Percentiles rank a stretch among this genome's conserved stretches.
phyloP scores from a whole-genome alignment of 2,113 vertebrate genomes.

The Dinomys branickii region DNA sequence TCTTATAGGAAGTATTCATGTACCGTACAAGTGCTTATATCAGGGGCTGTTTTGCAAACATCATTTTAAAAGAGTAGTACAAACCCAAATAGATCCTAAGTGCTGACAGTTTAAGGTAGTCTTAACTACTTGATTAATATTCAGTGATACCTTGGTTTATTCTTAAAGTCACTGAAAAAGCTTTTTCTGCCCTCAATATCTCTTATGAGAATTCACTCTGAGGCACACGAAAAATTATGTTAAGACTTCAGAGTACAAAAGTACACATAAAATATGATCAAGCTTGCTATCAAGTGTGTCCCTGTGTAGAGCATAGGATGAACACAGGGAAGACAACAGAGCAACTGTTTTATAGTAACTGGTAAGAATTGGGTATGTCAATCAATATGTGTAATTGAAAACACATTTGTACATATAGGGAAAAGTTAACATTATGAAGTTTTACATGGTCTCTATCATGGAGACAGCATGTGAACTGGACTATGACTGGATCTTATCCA shows the following conservation, averaged over 20 bases:
- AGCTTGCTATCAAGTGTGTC: not conserved
- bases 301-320: not conserved
- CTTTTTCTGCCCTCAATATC: not conserved
- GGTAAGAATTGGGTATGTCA: not conserved
- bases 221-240: not conserved
- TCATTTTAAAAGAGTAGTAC: not conserved
- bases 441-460: not conserved
- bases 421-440: not conserved
- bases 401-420: not conserved
- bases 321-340: no score
- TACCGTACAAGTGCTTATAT: not conserved
- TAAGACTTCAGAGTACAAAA: not conserved
- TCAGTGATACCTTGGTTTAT: not conserved
- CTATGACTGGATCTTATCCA: not conserved
- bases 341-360: not conserved
- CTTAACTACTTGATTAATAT: not conserved
- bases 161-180: not conserved
- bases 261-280: not conserved
- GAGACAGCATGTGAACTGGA: not conserved
- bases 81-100: not conserved
- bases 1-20: not conserved
- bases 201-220: not conserved
- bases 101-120: not conserved
- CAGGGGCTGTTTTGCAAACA: not conserved
- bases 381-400: not conserved